phyloP scores from a whole-genome alignment of 2,797 vertebrate genomes.

The Intellagama lesueurii region DNA sequence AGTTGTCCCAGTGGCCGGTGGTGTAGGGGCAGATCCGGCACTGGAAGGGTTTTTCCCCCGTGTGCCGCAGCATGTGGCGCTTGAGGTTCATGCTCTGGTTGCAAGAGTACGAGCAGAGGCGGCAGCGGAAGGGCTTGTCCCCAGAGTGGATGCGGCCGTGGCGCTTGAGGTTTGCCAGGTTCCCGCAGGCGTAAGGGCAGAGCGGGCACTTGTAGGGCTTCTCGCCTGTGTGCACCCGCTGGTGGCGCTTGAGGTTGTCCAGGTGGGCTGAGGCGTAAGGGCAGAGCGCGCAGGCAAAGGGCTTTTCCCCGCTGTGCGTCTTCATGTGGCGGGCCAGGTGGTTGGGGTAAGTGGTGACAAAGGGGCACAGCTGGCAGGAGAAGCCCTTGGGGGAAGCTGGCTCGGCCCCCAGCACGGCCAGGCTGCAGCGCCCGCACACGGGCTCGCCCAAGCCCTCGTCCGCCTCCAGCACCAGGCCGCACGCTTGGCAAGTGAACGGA shows the following conservation, averaged over 20 bases:
- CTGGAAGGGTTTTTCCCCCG: conserved; percentile 92
- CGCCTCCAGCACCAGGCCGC: conserved; percentile 89
- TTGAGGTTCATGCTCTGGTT: conserved; percentile 99
- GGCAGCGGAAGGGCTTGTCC: conserved; percentile 95
- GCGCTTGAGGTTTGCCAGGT: conserved; percentile 95
- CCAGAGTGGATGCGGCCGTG: conserved; percentile 96
- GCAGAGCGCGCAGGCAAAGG: conserved; percentile 91
- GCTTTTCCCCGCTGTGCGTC: conserved; percentile 93
- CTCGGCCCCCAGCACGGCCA: conserved; percentile 82
- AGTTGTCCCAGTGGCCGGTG: conserved; percentile 98
- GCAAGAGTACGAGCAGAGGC: conserved; percentile 93
- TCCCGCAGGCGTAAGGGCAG: conserved; percentile 94
- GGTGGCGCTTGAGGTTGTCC: conserved; percentile 95
- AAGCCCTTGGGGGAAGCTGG: conserved; percentile 85
- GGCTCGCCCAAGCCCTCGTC: conserved; percentile 87
- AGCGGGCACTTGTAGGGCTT: conserved; percentile 94
- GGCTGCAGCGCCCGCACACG: conserved; percentile 86
- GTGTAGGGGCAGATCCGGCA: conserved; percentile 91
- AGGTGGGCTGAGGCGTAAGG: conserved; percentile 92
- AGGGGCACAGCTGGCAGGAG: conserved; percentile 88
- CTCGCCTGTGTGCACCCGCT: conserved; percentile 93
- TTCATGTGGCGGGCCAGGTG: conserved; percentile 94
- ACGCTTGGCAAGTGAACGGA: conserved; percentile 89
- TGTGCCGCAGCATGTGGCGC: conserved; percentile 95
- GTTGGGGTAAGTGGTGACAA: conserved; percentile 93